Evolutionary conservation across 2,888 invertebrate species (phyloP).

Genomic region (Conistra vaccinii): DNA sequence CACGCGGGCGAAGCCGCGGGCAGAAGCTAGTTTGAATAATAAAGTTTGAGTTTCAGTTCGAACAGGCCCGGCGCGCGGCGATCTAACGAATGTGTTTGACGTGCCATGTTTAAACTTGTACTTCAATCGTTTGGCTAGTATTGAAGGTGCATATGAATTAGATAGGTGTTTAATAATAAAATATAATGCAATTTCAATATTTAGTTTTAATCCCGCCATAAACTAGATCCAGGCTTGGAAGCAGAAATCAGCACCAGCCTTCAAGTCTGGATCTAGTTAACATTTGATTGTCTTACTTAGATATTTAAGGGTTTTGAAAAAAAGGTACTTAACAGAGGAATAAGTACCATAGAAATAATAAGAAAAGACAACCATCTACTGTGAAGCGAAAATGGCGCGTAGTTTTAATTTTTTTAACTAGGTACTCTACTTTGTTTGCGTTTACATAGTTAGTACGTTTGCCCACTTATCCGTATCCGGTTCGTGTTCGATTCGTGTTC

Average conservation of each 20-base stretch:
- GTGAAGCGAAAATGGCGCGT: neutral
- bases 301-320: neutral
- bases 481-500: too few species aligned
- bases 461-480: too few species aligned
- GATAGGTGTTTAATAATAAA: neutral
- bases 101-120: conserved; percentile 21
- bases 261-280: neutral
- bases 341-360: neutral
- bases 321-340: neutral
- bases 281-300: neutral
- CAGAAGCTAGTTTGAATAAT: conserved; percentile 49
- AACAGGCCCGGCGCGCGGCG: neutral
- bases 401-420: neutral
- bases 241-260: neutral
- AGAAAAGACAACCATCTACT: neutral
- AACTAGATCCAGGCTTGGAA: neutral
- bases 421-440: neutral
- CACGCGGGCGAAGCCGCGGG: too few species aligned
- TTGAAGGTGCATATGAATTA: neutral
- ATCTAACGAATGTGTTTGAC: conserved; percentile 30
- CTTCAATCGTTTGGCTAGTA: neutral
- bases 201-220: too few species aligned
- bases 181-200: neutral
- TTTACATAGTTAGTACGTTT: neutral
- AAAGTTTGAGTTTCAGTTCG: conserved; percentile 27